Evolutionary conservation across 1,140 invertebrate species (phyloP).

Genomic region (Bombus vancouverensis): DNA sequence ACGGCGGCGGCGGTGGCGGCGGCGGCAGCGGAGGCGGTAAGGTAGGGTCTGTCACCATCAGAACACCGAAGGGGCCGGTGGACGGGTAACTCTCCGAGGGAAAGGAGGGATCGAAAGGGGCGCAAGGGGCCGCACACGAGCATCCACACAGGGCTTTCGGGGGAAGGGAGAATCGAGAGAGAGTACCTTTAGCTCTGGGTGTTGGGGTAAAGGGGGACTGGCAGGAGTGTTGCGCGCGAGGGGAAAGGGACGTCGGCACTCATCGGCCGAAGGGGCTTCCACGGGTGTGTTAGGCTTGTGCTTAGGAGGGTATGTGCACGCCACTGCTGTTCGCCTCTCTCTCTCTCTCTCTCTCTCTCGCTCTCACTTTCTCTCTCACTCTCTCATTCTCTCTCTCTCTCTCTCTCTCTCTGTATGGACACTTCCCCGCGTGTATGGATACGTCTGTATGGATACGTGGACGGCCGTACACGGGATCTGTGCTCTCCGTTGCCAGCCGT

Average conservation of each 20-base stretch:
- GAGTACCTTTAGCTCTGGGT: conserved; percentile 49
- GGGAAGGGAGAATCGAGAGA: conserved; percentile 52
- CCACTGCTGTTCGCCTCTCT: conserved; percentile 44
- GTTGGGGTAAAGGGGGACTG: conserved; percentile 60
- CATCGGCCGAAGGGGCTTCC: conserved; percentile 76
- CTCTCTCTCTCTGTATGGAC: no score
- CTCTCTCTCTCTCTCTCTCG: neutral
- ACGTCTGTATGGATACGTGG: conserved; percentile 38
- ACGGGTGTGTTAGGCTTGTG: conserved; percentile 70
- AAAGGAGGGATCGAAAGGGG: conserved; percentile 54
- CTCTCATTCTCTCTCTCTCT: neutral
- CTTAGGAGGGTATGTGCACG: conserved; percentile 71
- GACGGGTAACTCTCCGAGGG: conserved; percentile 55
- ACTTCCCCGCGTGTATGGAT: no score
- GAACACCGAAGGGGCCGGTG: conserved; percentile 73
- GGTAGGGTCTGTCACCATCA: conserved; percentile 82
- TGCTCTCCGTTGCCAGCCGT: conserved; percentile 45
- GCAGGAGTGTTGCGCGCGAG: conserved; percentile 56
- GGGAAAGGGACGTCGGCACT: conserved; percentile 72
- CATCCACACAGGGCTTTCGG: conserved; percentile 28
- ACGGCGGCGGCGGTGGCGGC: conserved; percentile 52
- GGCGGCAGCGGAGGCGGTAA: conserved; percentile 66
- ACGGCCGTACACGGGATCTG: conserved; percentile 51
- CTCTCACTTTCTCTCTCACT: neutral
- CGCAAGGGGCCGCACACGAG: conserved; percentile 46